Base-by-base conservation (phyloP, 2,888 invertebrate genomes). In the Pristionchus maxplancki region DNA sequence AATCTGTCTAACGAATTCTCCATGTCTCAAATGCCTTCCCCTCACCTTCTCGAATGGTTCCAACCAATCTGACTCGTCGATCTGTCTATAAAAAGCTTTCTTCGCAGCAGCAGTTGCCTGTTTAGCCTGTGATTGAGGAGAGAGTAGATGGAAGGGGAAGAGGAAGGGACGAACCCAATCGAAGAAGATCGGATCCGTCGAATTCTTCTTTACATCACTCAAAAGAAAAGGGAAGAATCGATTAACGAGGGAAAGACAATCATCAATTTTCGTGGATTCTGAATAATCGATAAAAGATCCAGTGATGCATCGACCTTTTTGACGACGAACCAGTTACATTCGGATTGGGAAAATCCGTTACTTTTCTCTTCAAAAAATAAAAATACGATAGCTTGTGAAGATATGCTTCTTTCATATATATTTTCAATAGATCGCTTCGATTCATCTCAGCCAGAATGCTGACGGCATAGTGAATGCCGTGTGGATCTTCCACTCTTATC, bases 201-300 rank as follows among this genome's bases (percentile, higher is more conserved):
- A n/a, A 15, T 78, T n/a, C 78, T 44, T 40, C 44, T 78, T n/a
- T 4, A 78, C 24, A 28, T 40, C 28, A 28, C 15, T 8, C 9
- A 48, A 4, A n/a, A 78, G n/a, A 17, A 48, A 44, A 48, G 78
- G 78, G 44, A 78, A 78, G 78, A n/a, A 78, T 78, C 78, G 40
- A 40, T 9, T n/a, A 15, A 48, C 28, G 78, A 78, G 78, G 6
- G 40, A 44, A 6, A 48, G 24, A 34, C 78, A 78, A 48, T 78
- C 78, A n/a, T 78, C 78, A 1, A 24, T 1, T 78, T 78, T 40
- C n/a, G 78, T 37, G 4, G 71, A 71, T 4, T 71, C 71, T 71
- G 13, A 78, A n/a, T 40, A 40, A 64, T 64, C 11, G n/a, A 48
- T 20, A n/a, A 37, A n/a, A 15, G 67, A n/a, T n/a, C n/a, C n/a